These are phyloP conservation scores for Siniperca undulata DNA, from an alignment of 2,797 vertebrate genomes.

Conservation along the genomic window DNA sequence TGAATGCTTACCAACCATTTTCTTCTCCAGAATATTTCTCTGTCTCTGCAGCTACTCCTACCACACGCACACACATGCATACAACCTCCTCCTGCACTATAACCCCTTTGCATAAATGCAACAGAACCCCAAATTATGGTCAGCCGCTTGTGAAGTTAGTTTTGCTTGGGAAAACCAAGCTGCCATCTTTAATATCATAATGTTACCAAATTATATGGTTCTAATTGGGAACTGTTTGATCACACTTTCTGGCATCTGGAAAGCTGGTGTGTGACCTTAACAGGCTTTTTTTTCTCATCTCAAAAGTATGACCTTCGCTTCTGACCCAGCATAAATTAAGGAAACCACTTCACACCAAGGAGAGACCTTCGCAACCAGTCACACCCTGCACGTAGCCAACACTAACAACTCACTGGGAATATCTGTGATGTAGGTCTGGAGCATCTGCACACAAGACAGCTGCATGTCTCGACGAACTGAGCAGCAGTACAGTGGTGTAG, in stretches of 20 bases:
- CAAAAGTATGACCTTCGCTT: slow-evolving; percentile 76
- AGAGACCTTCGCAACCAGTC: slow-evolving; percentile 67
- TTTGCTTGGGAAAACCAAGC: slow-evolving; percentile 86
- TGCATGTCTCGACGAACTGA: slow-evolving; percentile 35
- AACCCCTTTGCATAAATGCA: slow-evolving; percentile 68
- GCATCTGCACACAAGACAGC: slow-evolving; percentile 49
- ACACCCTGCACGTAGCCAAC: slow-evolving; percentile 76
- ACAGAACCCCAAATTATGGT: slow-evolving; percentile 86
- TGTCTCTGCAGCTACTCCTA: slow-evolving; percentile 55
- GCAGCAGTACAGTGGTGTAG: neutral
- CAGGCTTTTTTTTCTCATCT: slow-evolving; percentile 68
- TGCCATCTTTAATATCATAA: slow-evolving; percentile 88
- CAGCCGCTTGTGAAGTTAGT: slow-evolving; percentile 85
- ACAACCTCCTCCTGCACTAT: slow-evolving; percentile 61
- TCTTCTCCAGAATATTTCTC: slow-evolving; percentile 55
- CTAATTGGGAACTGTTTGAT: slow-evolving; percentile 86
- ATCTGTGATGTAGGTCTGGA: slow-evolving; percentile 64
- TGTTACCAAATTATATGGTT: slow-evolving; percentile 86
- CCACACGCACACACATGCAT: slow-evolving; percentile 32
- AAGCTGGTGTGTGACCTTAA: slow-evolving; percentile 77
- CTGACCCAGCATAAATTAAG: slow-evolving; percentile 80
- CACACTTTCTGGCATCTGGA: slow-evolving; percentile 80
- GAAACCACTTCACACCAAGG: slow-evolving; percentile 73
- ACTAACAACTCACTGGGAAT: slow-evolving; percentile 46
- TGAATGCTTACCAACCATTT: slow-evolving; percentile 70